Evolutionary conservation across 1,140 invertebrate genomes (phyloP).

Genomic region (Bombus huntii): DNA sequence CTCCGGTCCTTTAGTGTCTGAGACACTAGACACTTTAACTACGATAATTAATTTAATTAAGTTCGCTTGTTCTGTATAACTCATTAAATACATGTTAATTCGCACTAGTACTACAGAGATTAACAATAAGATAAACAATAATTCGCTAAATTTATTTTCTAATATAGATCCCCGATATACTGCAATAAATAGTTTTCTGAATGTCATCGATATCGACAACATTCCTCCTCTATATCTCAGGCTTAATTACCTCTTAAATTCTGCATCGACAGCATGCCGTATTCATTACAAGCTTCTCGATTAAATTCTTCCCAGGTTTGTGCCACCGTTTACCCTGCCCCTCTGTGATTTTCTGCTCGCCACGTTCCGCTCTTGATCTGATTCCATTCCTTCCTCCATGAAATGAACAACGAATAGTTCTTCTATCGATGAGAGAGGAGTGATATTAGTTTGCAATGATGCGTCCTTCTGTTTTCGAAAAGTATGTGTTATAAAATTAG

Average conservation of each 20-base stretch:
- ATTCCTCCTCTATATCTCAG: slow-evolving; percentile 18
- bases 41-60: background rate
- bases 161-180: background rate
- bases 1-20: background rate
- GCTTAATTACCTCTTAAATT: slow-evolving; percentile 63
- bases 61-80: background rate
- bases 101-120: background rate
- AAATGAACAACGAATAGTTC: background rate
- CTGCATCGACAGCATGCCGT: slow-evolving; percentile 43
- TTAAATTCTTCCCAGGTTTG: slow-evolving; percentile 61
- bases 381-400: background rate
- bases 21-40: background rate
- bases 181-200: slow-evolving; percentile 38
- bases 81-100: background rate
- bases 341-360: slow-evolving; percentile 9
- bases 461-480: background rate
- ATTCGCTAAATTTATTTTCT: too few relatives aligned
- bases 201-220: slow-evolving; percentile 30
- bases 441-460: background rate
- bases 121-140: background rate
- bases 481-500: too few relatives aligned
- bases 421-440: background rate
- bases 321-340: slow-evolving; percentile 19
- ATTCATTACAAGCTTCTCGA: slow-evolving; percentile 58
- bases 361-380: background rate